A percentile compares a stretch with the other conserved stretches of the same genome.
phyloP scores from a whole-genome alignment of 2,797 vertebrate species.

The Sylvilagus floridanus region DNA sequence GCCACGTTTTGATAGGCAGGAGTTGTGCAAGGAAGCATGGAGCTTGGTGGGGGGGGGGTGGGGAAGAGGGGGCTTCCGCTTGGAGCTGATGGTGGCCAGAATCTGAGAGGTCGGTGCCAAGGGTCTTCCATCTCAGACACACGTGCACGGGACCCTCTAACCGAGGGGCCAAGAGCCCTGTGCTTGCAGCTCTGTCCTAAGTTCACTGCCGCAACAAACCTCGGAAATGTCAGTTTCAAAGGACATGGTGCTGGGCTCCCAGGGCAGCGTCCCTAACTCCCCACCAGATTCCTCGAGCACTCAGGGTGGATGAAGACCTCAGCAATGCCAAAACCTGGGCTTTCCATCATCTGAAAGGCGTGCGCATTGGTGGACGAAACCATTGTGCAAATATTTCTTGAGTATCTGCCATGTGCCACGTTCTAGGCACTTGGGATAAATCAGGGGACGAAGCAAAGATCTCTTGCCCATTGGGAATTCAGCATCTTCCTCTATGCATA shows the following conservation, averaged over 20 bases:
- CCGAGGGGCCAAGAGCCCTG: neutral
- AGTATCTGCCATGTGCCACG: neutral
- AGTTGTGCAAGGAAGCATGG: neutral
- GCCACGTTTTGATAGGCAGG: neutral
- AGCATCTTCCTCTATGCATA: too few species aligned
- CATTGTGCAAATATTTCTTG: neutral
- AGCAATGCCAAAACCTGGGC: accelerated
- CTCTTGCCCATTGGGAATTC: neutral
- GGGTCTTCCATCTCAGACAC: neutral
- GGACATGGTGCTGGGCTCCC: neutral
- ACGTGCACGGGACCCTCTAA: too few species aligned
- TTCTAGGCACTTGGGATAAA: too few species aligned
- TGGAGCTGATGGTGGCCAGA: neutral
- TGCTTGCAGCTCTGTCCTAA: neutral
- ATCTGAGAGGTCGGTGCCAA: neutral
- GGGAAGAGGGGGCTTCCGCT: neutral
- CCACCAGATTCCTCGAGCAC: neutral
- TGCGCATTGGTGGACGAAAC: neutral
- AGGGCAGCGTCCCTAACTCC: too few species aligned
- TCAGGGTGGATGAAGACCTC: neutral
- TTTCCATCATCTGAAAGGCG: too few species aligned
- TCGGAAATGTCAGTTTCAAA: neutral
- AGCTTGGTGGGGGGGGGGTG: too few species aligned
- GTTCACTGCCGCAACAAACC: neutral
- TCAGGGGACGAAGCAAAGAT: neutral